Percentiles rank a stretch among this genome's conserved stretches.
phyloP scores from a whole-genome alignment of 2,797 vertebrate species.

The Propithecus perrieri region DNA sequence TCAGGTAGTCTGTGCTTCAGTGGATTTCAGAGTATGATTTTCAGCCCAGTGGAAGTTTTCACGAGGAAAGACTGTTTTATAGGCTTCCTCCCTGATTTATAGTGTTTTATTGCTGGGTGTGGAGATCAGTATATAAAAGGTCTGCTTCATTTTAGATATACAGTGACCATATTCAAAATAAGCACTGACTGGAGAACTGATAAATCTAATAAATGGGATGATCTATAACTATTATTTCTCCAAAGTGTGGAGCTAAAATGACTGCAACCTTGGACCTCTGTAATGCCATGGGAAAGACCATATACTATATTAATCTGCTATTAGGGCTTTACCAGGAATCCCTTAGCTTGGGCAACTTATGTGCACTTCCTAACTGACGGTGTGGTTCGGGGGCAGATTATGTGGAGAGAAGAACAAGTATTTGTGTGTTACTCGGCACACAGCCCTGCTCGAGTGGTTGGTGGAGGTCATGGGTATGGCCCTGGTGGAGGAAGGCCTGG shows the following conservation, averaged over 20 bases:
- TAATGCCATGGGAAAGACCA: not conserved
- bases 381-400: not conserved
- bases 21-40: not conserved
- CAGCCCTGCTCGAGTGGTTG: accelerated
- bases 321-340: not conserved
- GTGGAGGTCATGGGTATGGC: not conserved
- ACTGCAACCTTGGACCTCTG: not conserved
- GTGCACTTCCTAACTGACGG: not conserved
- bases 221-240: not conserved
- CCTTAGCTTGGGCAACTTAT: not conserved
- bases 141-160: not conserved
- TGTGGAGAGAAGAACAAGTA: too few species aligned
- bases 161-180: not conserved
- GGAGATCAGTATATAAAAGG: not conserved
- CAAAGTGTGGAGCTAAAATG: not conserved
- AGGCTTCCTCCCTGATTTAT: not conserved
- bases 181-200: not conserved
- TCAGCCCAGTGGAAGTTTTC: not conserved
- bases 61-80: not conserved
- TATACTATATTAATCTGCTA: not conserved
- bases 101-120: not conserved
- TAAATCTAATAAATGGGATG: not conserved
- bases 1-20: not conserved
- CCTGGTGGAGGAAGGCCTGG: not conserved
- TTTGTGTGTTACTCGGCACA: too few species aligned